A percentile compares a stretch with the other conserved stretches of the same genome.
These are phyloP conservation scores for Sepioteuthis lessoniana DNA, from an alignment of 2,888 invertebrate species.

Conservation along the genomic window DNA sequence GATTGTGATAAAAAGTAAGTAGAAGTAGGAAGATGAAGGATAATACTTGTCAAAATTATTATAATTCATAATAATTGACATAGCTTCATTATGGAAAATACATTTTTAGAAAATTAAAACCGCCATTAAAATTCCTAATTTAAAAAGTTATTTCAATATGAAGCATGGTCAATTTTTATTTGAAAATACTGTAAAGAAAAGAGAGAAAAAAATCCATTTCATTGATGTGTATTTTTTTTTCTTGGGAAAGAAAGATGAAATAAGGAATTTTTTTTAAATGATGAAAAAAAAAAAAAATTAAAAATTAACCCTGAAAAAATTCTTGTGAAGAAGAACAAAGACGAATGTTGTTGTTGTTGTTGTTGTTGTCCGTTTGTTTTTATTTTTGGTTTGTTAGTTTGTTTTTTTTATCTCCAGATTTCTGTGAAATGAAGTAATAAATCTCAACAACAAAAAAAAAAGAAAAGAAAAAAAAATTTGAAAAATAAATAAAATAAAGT, in stretches of 20 bases:
- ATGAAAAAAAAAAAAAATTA: no score
- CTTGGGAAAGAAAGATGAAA: background rate
- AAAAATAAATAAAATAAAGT: background rate
- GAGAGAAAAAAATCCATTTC: background rate
- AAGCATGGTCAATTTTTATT: background rate
- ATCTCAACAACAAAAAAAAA: no score
- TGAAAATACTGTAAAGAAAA: background rate
- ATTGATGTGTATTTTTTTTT: background rate
- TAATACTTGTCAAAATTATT: no score
- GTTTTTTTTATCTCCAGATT: background rate
- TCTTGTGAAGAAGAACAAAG: background rate
- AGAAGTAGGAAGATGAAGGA: no score
- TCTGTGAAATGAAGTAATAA: background rate
- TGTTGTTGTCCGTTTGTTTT: background rate
- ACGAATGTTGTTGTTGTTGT: background rate
- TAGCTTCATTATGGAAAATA: no score
- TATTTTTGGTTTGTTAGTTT: constrained; percentile 2
- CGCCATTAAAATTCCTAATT: no score
- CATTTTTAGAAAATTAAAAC: no score
- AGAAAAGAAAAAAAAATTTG: background rate
- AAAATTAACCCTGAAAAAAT: background rate
- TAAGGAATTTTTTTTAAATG: background rate
- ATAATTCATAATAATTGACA: no score
- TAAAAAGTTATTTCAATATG: no score
- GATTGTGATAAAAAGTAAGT: no score